Base-by-base conservation (phyloP, 1,140 invertebrate genomes). In the Drosophila biarmipes region DNA sequence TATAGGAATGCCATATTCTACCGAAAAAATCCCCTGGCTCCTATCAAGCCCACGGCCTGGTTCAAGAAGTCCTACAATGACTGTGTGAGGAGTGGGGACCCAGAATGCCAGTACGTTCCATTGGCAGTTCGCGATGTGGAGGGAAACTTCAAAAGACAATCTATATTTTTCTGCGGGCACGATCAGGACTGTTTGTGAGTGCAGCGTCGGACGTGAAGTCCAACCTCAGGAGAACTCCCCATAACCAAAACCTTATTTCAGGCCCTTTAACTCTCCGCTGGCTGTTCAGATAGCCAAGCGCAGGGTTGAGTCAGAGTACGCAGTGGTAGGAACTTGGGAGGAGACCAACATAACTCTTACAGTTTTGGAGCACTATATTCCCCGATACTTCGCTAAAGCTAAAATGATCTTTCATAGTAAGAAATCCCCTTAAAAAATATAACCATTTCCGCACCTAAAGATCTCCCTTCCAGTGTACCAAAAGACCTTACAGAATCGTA, bases 21-120 rank as follows among this genome's bases (percentile, higher is more conserved):
- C 90, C 94, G 96, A 73, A 96, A 95, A 19, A 96, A 97, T 92
- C 96, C 96, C 0, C 95, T 96, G 87, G 93, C 96, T 29, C 96
- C 95, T 14, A 90, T 97, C n/a, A 96, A 96, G 10, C 96, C 97
- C 91, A 95, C 95, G 7, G 94, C 94, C 35, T 98, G 97, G 97
- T 92, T 97, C 1, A 97, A 96, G 92, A 98, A 97, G 95, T 96
- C 97, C 92, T 98, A 97, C 91, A 96, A 97, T 91, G 95, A 96
- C 4, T 98, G 97, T 80, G 97, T 98, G 10, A 92, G 96, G 46
- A 95, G 94, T 51, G 96, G 95, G 0, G 96, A 98, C 92, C 93
- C 95, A 15, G 97, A 98, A 91, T 98, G 97, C 78, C 94, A 94
- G 73, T 97, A 97, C 91, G 85, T 96, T 7, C 95, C 96, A 63